phyloP scores from a whole-genome alignment of 2,888 invertebrate genomes.

The Hypomecis punctinalis region DNA sequence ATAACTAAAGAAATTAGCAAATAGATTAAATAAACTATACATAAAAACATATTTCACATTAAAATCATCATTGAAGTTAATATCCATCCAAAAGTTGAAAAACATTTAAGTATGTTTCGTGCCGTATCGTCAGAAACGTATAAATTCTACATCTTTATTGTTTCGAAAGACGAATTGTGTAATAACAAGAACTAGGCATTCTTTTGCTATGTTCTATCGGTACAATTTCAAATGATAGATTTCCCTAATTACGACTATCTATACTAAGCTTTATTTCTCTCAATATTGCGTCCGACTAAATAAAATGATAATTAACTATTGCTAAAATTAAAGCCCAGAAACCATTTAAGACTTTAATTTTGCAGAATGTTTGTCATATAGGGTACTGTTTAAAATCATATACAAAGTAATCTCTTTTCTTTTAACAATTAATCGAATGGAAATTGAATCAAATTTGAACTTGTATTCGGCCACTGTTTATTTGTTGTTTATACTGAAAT shows the following conservation, averaged over 20 bases:
- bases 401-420: no score
- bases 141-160: slow-evolving; percentile 1
- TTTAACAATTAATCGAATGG: no score
- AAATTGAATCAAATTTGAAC: no score
- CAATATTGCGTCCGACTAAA: slow-evolving; percentile 56
- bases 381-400: no score
- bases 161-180: slow-evolving; percentile 44
- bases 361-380: no score
- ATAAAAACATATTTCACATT: slow-evolving; percentile 7
- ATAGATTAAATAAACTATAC: slow-evolving; percentile 8
- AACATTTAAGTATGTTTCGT: slow-evolving; percentile 60
- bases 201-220: slow-evolving; percentile 26
- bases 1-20: slow-evolving; percentile 14
- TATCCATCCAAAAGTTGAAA: slow-evolving; percentile 19
- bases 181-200: slow-evolving; percentile 30
- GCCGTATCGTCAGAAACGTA: slow-evolving; percentile 47
- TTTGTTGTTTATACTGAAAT: no score
- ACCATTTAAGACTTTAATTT: background rate
- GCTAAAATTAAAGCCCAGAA: background rate
- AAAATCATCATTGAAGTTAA: slow-evolving; percentile 15
- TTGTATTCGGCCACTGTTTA: no score
- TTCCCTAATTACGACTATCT: slow-evolving; percentile 62
- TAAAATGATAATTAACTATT: slow-evolving; percentile 35
- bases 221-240: slow-evolving; percentile 52
- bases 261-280: slow-evolving; percentile 68